These are phyloP conservation scores for Epizoanthus stellaris DNA, from an alignment of 92 coral and sea anemone species.

Conservation along the genomic window DNA sequence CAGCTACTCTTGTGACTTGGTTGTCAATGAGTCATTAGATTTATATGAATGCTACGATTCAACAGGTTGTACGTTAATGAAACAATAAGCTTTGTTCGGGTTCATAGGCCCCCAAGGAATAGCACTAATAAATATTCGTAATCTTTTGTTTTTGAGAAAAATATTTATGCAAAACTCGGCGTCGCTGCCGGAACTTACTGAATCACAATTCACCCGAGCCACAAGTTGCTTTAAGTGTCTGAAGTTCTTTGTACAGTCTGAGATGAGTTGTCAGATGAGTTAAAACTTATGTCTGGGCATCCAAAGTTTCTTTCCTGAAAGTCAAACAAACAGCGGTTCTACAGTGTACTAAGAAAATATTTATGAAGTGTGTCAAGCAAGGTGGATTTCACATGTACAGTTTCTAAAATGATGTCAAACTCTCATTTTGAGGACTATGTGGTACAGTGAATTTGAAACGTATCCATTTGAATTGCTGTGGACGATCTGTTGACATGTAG, in stretches of 20 bases:
- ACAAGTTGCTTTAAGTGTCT: no score
- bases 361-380: not conserved
- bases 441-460: constrained; percentile 10
- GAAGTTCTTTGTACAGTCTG: no score
- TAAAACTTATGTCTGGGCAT: no score
- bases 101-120: constrained; percentile 10
- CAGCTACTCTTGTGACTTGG: not conserved
- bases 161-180: constrained; percentile 41
- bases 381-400: not conserved
- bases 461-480: not conserved
- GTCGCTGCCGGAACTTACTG: not conserved
- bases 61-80: constrained; percentile 6
- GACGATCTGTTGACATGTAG: not conserved
- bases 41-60: not conserved
- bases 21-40: not conserved
- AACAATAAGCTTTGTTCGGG: constrained; percentile 32
- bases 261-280: no score
- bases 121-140: not conserved
- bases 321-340: no score
- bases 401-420: constrained; percentile 12
- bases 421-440: constrained; percentile 30
- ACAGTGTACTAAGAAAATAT: not conserved
- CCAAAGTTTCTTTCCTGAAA: no score
- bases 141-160: not conserved
- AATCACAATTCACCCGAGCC: no score